phyloP scores from a whole-genome alignment of 2,797 vertebrate genomes.

The Tadarida brasiliensis region DNA sequence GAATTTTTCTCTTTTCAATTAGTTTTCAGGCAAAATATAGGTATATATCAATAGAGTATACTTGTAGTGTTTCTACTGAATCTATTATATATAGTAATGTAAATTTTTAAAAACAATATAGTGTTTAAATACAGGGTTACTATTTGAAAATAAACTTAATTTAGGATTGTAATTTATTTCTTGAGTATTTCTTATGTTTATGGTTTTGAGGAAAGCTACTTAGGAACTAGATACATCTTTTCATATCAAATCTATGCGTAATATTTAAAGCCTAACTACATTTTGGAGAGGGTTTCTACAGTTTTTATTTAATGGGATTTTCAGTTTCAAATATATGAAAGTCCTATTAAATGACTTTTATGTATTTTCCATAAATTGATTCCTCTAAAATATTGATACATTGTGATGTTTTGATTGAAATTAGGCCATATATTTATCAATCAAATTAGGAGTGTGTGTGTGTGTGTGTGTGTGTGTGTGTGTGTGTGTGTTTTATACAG shows the following conservation, averaged over 20 bases:
- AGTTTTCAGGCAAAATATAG: slow-evolving; percentile 44
- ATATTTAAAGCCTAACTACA: slow-evolving; percentile 55
- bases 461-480: background rate
- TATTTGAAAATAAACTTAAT: slow-evolving; percentile 57
- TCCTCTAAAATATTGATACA: slow-evolving; percentile 55
- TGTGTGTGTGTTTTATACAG: background rate
- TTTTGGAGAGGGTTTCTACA: slow-evolving; percentile 36
- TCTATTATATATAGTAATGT: background rate
- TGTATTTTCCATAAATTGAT: slow-evolving; percentile 42
- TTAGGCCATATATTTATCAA: slow-evolving; percentile 1
- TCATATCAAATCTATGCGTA: slow-evolving; percentile 41
- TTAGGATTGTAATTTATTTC: slow-evolving; percentile 49
- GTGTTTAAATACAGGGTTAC: slow-evolving; percentile 35
- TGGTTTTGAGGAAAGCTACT: slow-evolving; percentile 53
- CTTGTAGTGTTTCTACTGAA: slow-evolving; percentile 39
- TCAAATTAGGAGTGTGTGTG: slow-evolving; percentile 7
- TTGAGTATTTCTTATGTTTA: slow-evolving; percentile 52
- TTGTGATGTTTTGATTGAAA: slow-evolving; percentile 28
- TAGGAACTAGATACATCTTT: slow-evolving; percentile 16
- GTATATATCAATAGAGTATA: background rate
- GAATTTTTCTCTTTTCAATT: slow-evolving; percentile 59
- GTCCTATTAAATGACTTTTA: slow-evolving; percentile 41
- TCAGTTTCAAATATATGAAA: slow-evolving; percentile 58
- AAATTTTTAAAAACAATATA: background rate
- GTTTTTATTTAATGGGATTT: slow-evolving; percentile 49